Conservation (phyloP, 1,140 invertebrate genomes). For the Wiebesia pumilae region DNA sequence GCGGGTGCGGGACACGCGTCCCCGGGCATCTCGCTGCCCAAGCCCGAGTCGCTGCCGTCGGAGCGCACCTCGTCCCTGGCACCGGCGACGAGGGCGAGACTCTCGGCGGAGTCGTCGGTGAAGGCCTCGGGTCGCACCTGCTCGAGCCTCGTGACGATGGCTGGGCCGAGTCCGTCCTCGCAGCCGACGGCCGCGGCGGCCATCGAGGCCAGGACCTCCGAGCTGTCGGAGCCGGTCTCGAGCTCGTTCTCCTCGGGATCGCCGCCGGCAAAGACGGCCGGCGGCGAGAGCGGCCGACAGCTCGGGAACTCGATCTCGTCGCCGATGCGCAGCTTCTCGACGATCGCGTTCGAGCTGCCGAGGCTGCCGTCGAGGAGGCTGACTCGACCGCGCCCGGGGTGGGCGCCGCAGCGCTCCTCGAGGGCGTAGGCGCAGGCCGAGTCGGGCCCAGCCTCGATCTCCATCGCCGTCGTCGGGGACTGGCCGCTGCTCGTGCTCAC, state of each 20-base stretch:
- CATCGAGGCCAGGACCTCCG: slow-evolving; percentile 61
- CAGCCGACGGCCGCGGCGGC: slow-evolving; percentile 51
- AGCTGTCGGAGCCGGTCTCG: slow-evolving; percentile 67
- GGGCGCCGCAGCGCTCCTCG: slow-evolving; percentile 37
- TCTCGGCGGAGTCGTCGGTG: slow-evolving; percentile 72
- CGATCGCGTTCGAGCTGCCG: slow-evolving; percentile 34
- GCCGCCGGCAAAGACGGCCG: slow-evolving; percentile 26
- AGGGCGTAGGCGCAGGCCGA: neutral
- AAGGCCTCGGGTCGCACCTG: slow-evolving; percentile 68
- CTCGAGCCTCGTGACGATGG: slow-evolving; percentile 63
- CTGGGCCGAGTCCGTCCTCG: slow-evolving; percentile 58
- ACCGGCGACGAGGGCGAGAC: slow-evolving; percentile 66
- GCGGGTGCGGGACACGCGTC: slow-evolving; percentile 71
- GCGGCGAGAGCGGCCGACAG: neutral
- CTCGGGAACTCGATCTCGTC: slow-evolving; percentile 58
- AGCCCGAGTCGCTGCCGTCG: slow-evolving; percentile 87
- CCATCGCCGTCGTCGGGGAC: neutral
- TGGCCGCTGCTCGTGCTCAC: neutral
- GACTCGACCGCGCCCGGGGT: no score
- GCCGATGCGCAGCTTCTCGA: slow-evolving; percentile 58
- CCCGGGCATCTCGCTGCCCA: slow-evolving; percentile 80
- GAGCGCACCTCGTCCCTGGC: slow-evolving; percentile 77
- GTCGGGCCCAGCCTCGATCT: neutral
- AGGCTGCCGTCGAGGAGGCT: neutral
- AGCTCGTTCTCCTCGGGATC: slow-evolving; percentile 67